These are phyloP conservation scores for Drosophila cognata DNA, from an alignment of 2,888 invertebrate genomes.

Conservation along the genomic window DNA sequence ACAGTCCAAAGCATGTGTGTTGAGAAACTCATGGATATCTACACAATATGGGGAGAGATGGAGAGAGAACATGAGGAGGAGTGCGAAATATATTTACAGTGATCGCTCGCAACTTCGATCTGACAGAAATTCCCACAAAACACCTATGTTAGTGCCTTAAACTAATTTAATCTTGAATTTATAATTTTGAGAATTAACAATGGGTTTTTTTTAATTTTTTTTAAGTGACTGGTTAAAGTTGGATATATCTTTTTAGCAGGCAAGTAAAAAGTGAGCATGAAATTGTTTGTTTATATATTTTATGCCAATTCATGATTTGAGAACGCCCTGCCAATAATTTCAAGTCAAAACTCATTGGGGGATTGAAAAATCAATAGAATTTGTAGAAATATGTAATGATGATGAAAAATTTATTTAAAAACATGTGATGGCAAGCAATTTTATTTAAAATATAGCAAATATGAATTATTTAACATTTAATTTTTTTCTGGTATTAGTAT, in stretches of 20 bases:
- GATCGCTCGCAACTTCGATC: slow-evolving; percentile 3
- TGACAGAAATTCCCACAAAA: neutral
- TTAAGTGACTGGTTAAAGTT: neutral
- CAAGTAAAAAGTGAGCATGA: neutral
- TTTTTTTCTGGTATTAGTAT: neutral
- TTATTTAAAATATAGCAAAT: neutral
- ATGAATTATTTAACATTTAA: neutral
- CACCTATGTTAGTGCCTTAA: neutral
- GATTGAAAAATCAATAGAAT: neutral
- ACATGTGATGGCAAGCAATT: neutral
- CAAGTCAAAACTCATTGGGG: neutral
- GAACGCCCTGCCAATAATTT: neutral
- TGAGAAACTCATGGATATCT: slow-evolving; percentile 84
- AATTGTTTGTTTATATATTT: neutral
- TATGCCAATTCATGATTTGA: neutral
- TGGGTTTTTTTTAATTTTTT: neutral
- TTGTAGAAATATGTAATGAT: neutral
- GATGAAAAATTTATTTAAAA: neutral
- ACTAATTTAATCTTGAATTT: neutral
- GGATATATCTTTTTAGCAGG: neutral
- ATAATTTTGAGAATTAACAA: neutral
- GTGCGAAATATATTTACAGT: slow-evolving; percentile 5
- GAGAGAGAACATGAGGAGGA: slow-evolving; percentile 30
- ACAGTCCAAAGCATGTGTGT: slow-evolving; percentile 82
- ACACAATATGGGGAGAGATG: slow-evolving; percentile 52